A percentile compares a stretch with the other conserved stretches of the same genome.
These are phyloP conservation scores for Mugil cephalus DNA, from an alignment of 2,113 vertebrate genomes.

Conservation along the genomic window DNA sequence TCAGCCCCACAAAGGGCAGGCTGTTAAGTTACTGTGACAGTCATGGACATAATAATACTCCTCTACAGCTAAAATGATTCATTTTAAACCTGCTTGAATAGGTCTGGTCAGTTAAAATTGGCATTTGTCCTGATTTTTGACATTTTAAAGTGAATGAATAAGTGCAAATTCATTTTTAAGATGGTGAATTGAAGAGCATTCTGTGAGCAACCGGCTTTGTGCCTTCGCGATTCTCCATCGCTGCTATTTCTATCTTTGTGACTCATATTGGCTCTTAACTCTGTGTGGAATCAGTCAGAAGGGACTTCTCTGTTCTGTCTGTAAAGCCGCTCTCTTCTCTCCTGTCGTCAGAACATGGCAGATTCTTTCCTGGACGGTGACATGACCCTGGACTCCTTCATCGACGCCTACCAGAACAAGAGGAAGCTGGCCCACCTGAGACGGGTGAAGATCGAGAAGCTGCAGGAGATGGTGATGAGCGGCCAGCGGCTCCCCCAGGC, in stretches of 20 bases:
- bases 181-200: slow-evolving; percentile 7
- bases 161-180: neutral
- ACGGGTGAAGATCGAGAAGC: slow-evolving; percentile 96
- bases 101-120: neutral
- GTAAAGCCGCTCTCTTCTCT: slow-evolving; percentile 7
- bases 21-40: neutral
- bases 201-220: neutral
- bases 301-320: neutral
- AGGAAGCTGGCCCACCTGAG: slow-evolving; percentile 94
- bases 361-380: slow-evolving; percentile 94
- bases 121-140: slow-evolving; percentile 1
- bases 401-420: slow-evolving; percentile 92
- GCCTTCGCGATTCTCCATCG: neutral
- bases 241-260: slow-evolving; percentile 8
- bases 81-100: no score
- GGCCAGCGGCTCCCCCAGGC: slow-evolving; percentile 85
- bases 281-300: neutral
- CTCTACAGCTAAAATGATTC: no score
- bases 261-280: neutral
- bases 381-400: slow-evolving; percentile 90
- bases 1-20: no score
- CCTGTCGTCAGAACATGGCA: slow-evolving; percentile 91
- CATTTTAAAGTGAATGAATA: neutral
- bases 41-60: no score
- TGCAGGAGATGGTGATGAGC: slow-evolving; percentile 95